Evolutionary conservation across 1,140 invertebrate genomes (phyloP).

Genomic region (Drosophila arawakana): DNA sequence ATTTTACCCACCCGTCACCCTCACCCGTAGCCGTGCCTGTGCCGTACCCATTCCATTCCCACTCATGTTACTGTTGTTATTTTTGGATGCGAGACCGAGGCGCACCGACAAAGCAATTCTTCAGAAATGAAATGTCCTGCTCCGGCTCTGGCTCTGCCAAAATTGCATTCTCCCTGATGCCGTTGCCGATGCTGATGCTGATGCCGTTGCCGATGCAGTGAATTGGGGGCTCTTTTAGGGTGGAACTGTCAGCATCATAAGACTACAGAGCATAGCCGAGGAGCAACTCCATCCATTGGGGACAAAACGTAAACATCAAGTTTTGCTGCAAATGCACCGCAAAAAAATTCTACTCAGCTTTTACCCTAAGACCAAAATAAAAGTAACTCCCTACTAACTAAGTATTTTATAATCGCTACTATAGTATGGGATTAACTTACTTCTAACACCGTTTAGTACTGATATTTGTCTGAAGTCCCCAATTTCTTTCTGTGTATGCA

Average conservation of each 20-base stretch:
- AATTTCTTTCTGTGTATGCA: too few relatives aligned
- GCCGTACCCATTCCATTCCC: conserved; percentile 29
- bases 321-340: conserved; percentile 35
- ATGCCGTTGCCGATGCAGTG: conserved; percentile 9
- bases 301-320: conserved; percentile 73
- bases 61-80: conserved; percentile 38
- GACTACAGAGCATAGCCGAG: conserved; percentile 49
- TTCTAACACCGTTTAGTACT: too few relatives aligned
- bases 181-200: conserved; percentile 11
- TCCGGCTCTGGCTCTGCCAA: conserved; percentile 43
- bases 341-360: too few relatives aligned
- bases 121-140: conserved; percentile 82
- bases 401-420: too few relatives aligned
- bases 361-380: too few relatives aligned
- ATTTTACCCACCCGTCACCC: neutral
- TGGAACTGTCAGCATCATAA: conserved; percentile 69
- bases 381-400: too few relatives aligned
- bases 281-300: neutral
- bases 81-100: conserved; percentile 52
- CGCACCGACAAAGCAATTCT: conserved; percentile 77
- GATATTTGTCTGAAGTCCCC: too few relatives aligned
- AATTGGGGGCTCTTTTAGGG: conserved; percentile 17
- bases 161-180: conserved; percentile 63
- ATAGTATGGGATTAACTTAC: too few relatives aligned
- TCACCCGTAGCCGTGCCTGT: conserved; percentile 14